phyloP scores from a whole-genome alignment of 2,797 vertebrate genomes.

The Lates japonicus region DNA sequence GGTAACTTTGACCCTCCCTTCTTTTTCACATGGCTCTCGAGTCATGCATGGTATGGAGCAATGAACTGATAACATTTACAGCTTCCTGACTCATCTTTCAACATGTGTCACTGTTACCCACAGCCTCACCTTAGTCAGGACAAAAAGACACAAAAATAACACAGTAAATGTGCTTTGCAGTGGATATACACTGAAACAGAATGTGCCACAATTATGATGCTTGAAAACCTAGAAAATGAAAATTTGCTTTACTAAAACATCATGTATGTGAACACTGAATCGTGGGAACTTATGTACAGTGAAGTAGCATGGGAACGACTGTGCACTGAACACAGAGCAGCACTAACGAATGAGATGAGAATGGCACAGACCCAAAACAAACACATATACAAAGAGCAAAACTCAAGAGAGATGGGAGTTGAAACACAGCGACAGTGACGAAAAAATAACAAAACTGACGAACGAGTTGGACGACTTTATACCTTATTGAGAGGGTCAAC shows the following conservation, averaged over 20 bases:
- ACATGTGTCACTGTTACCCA: background rate
- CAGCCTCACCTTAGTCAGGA: background rate
- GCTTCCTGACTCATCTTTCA: conserved; percentile 12
- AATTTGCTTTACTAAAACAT: conserved; percentile 8
- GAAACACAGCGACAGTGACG: conserved; percentile 38
- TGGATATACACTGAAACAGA: background rate
- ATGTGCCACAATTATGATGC: background rate
- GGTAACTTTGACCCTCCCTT: background rate
- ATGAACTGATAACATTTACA: conserved; percentile 33
- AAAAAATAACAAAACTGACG: conserved; percentile 29
- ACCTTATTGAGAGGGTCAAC: conserved; percentile 89
- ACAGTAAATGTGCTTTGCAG: background rate
- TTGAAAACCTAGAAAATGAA: conserved; percentile 3
- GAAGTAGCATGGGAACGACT: conserved; percentile 38
- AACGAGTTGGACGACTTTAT: conserved; percentile 55
- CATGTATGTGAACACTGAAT: conserved; percentile 19
- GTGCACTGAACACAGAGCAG: conserved; percentile 34
- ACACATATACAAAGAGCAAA: conserved; percentile 45
- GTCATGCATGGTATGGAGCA: conserved; percentile 12
- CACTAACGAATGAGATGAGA: conserved; percentile 44
- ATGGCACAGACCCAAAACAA: conserved; percentile 46
- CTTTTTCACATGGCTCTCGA: background rate
- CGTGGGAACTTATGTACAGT: conserved; percentile 26
- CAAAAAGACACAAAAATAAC: background rate
- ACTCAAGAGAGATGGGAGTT: conserved; percentile 34